These are phyloP conservation scores for Tinamus major DNA, from an alignment of 2,797 vertebrate genomes.

Conservation along the genomic window DNA sequence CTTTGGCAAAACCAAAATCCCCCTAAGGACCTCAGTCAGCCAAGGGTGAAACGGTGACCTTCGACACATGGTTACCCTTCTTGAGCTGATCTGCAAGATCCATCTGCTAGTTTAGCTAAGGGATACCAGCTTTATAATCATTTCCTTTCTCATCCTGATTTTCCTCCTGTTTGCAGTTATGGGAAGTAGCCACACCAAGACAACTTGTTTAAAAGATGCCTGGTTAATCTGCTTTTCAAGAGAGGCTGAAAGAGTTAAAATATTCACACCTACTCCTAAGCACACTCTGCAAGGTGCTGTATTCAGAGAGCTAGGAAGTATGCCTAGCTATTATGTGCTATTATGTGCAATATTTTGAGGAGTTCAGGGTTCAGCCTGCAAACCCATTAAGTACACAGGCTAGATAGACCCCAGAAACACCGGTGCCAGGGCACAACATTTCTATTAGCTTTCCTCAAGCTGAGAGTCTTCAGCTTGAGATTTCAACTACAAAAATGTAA, in stretches of 20 bases:
- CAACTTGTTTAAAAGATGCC: not conserved
- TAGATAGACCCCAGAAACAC: not conserved
- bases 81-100: slow-evolving; percentile 1
- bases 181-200: not conserved
- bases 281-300: rapidly evolving
- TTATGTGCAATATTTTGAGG: not conserved
- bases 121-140: not conserved
- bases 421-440: rapidly evolving
- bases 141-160: not conserved
- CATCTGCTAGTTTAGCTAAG: slow-evolving; percentile 41
- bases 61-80: slow-evolving; percentile 42
- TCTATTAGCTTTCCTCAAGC: not conserved
- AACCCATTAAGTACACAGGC: not conserved
- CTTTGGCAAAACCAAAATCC: slow-evolving; percentile 43
- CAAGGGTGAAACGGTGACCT: slow-evolving; percentile 57
- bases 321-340: not conserved
- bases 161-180: not conserved
- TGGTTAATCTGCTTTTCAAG: not conserved
- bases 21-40: slow-evolving; percentile 53
- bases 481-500: not conserved
- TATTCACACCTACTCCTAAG: not conserved
- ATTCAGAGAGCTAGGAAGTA: not conserved
- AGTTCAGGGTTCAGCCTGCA: not conserved
- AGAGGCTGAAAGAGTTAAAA: not conserved
- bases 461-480: not conserved